Evolutionary conservation across 2,888 invertebrate species (phyloP).

Genomic region (Leptopilina drosophilae): DNA sequence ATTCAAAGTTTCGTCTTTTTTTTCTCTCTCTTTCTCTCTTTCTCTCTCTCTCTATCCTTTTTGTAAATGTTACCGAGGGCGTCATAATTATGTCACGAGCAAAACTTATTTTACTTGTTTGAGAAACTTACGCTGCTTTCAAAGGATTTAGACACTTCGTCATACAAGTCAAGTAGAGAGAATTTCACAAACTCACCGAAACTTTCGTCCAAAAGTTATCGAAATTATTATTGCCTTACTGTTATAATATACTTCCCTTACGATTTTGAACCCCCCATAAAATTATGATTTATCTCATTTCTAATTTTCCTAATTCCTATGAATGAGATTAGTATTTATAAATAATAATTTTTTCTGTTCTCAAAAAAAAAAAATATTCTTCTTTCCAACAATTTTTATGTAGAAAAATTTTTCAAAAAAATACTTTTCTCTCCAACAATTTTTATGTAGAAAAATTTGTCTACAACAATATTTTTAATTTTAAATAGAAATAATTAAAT

Average conservation of each 20-base stretch:
- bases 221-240: background rate
- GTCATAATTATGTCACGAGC: background rate
- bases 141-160: constrained; percentile 24
- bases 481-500: no score
- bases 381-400: no score
- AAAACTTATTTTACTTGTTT: constrained; percentile 17
- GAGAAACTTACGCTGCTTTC: constrained; percentile 16
- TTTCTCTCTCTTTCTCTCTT: no score
- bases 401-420: no score
- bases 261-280: background rate
- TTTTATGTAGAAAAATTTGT: no score
- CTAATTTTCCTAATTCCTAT: no score
- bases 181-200: background rate
- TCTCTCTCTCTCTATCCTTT: background rate
- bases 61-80: background rate
- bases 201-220: background rate
- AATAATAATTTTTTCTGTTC: no score
- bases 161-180: background rate
- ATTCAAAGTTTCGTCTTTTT: background rate
- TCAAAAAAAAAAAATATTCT: no score
- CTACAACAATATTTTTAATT: no score
- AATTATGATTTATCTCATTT: background rate
- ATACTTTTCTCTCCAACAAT: no score
- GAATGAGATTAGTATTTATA: no score
- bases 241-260: background rate